Conservation (phyloP, 2,888 invertebrate genomes). For the Hirtodrosophila alboralis region DNA sequence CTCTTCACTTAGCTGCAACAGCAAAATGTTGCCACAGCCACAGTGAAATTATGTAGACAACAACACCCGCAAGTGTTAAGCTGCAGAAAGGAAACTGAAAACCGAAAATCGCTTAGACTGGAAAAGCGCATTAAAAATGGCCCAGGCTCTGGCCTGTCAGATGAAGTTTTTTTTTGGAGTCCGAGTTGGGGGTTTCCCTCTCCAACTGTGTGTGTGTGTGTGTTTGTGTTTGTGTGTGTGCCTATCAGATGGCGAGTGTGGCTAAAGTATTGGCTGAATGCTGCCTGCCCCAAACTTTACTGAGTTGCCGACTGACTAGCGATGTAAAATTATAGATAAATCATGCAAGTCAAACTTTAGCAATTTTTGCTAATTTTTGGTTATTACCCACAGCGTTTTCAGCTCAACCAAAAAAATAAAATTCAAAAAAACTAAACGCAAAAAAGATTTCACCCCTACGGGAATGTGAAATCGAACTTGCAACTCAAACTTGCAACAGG, state of each 20-base stretch:
- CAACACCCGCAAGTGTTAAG: slow-evolving; percentile 81
- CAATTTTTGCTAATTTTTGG: slow-evolving; percentile 81
- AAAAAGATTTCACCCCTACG: slow-evolving; percentile 79
- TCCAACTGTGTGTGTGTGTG: slow-evolving; percentile 20
- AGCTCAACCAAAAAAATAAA: slow-evolving; percentile 34
- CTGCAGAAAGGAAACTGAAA: slow-evolving; percentile 66
- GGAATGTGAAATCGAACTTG: slow-evolving; percentile 79
- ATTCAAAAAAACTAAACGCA: slow-evolving; percentile 29
- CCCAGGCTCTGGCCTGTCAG: slow-evolving; percentile 71
- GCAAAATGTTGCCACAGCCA: slow-evolving; percentile 3
- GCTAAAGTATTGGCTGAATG: slow-evolving; percentile 43
- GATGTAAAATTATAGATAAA: slow-evolving; percentile 80
- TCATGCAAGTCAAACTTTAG: slow-evolving; percentile 81
- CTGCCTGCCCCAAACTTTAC: slow-evolving; percentile 29
- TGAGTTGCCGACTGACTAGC: slow-evolving; percentile 50
- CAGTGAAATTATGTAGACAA: slow-evolving; percentile 72
- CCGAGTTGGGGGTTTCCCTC: slow-evolving; percentile 1
- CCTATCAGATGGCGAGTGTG: slow-evolving; percentile 75
- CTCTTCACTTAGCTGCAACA: not conserved
- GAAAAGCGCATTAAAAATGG: slow-evolving; percentile 77
- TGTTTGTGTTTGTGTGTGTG: slow-evolving; percentile 63
- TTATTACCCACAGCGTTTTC: slow-evolving; percentile 78
- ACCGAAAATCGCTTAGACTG: slow-evolving; percentile 58
- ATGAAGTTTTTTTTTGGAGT: slow-evolving; percentile 32
- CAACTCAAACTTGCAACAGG: slow-evolving; percentile 42